Base-by-base conservation (phyloP, 2,888 invertebrate genomes). In the Xanthorhoe designata region DNA sequence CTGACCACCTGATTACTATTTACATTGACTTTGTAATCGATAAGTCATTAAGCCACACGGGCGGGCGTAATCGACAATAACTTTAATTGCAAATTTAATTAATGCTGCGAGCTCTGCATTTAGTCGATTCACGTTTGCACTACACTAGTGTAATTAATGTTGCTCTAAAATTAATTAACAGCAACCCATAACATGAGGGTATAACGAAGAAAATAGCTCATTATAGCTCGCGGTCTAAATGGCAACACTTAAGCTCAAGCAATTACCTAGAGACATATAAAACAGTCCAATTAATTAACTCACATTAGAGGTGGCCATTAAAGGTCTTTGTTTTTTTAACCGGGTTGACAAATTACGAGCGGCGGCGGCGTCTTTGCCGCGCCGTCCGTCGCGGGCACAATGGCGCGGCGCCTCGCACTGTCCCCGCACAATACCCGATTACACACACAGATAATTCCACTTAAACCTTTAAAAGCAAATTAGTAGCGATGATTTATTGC, bases 391-490 rank as follows among this genome's bases (percentile, higher is more conserved):
- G 77, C 75, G 78, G 76, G 79, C 80, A 87, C 86, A 86, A 87
- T 85, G 83, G 82, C 75, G 74, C 78, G 81, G 80, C 80, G 82
- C 82, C 78, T 76, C 73, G 74, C 73, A 86, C 87, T 89, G 89
- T 86, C 85, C 79, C 78, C 80, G 73, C 80, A 91, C 91, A 92
- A 92, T 88, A 80, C 85, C 73, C 88, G 89, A 89, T 90, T 90
- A 86, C 89, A 86, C 86, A 87, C 84, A 85, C 86, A 88, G 89
- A 89, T 88, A 87, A 88, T 87, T 85, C 86, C 84, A 87, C 88
- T 87, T 90, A 90, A 91, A 90, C 90, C 88, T 93, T 93, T 91
- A 92, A 93, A 92, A 93, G 90, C 91, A 93, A 92, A 93, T 93
- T 92, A 93, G 92, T 86, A 84, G 86, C 87, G 81, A 91, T 92